Conservation (phyloP, 2,797 vertebrate genomes). For the Arnoldichthys spilopterus region DNA sequence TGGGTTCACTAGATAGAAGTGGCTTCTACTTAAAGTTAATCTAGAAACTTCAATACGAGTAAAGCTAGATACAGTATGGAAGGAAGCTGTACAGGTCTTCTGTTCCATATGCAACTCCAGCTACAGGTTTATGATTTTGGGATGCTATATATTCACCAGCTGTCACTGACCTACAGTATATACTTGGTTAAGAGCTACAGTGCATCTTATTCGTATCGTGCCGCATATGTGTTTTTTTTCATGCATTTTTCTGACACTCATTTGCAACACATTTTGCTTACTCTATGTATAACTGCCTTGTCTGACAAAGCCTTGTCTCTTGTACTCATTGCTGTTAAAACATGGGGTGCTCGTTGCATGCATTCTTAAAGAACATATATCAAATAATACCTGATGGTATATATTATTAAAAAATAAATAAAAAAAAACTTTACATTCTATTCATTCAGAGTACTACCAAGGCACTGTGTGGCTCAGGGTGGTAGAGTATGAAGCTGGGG, state of each 20-base stretch:
- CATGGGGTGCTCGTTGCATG: not conserved
- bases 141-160: no score
- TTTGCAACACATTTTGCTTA: not conserved
- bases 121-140: no score
- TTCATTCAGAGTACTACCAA: not conserved
- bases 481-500: conserved; percentile 9
- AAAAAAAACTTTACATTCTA: not conserved
- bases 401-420: not conserved
- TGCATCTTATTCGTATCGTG: no score
- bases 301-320: not conserved
- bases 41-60: no score
- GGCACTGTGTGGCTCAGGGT: not conserved
- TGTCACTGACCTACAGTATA: not conserved
- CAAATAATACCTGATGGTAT: no score
- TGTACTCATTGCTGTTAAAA: not conserved
- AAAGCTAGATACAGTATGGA: no score
- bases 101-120: no score
- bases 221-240: not conserved
- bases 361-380: not conserved
- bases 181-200: not conserved
- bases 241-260: not conserved
- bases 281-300: not conserved
- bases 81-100: no score
- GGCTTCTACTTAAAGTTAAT: no score
- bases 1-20: no score